A percentile compares a stretch with the other conserved stretches of the same genome.
Conservation (phyloP, 2,113 vertebrate genomes). For the Turdus rufiventris region DNA sequence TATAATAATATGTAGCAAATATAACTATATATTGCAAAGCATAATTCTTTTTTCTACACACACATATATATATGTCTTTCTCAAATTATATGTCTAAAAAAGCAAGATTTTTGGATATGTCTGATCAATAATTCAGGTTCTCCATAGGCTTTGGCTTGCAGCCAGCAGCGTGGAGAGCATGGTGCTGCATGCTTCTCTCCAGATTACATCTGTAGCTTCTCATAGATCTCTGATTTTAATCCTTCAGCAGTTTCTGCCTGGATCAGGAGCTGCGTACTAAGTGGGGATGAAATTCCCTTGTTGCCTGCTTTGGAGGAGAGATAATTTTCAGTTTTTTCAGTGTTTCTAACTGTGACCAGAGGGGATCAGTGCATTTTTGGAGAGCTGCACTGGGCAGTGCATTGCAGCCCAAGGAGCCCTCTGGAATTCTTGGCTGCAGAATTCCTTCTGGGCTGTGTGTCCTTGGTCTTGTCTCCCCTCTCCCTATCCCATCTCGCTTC, state of each 20-base stretch:
- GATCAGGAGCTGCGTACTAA: not conserved
- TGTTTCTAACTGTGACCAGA: fast-evolving
- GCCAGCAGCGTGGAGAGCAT: fast-evolving
- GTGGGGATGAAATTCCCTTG: not conserved
- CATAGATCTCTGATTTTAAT: not conserved
- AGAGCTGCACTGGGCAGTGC: not conserved
- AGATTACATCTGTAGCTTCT: not conserved
- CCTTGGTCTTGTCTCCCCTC: not conserved
- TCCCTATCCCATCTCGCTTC: not conserved
- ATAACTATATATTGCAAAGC: not conserved
- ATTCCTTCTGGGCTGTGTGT: not conserved
- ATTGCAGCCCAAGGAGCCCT: not conserved
- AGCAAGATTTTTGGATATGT: not conserved
- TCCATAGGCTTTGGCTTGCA: not conserved
- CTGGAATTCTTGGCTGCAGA: not conserved
- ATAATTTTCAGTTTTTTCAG: not conserved
- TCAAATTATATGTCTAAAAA: not conserved
- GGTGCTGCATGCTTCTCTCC: not conserved
- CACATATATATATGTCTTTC: not conserved
- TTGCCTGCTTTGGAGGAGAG: not conserved
- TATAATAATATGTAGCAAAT: not conserved
- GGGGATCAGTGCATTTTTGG: fast-evolving
- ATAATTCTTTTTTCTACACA: not conserved
- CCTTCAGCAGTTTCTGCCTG: not conserved
- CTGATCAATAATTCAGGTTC: not conserved